Evolutionary conservation across 2,113 vertebrate genomes (phyloP), one percentile per base, ranked within the genome.

Genomic region (Uria lomvia): DNA sequence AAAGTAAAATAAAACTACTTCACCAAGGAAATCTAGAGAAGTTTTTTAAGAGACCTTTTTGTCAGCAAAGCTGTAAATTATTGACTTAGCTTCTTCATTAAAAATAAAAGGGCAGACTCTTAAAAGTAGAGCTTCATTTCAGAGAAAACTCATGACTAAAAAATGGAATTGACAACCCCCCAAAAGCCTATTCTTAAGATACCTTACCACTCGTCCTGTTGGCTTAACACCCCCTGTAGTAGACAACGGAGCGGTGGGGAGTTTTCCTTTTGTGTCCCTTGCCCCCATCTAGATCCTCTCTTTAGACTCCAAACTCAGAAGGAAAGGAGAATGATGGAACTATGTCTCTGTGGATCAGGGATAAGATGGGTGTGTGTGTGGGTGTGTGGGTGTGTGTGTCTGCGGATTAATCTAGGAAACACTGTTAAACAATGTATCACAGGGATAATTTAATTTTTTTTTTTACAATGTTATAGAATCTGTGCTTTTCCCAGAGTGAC

Each of bases 71-170:
- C 38, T 75, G 32, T 76, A 90, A 82, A 83, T 89, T 85, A 82
- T 79, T 91, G 66, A 91, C 66, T 56, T 81, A 36, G 22, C 26
- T 79, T 79, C 92, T 95, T 76, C 84, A 79, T 93, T 83, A 90
- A 86, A 88, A 92, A 83, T 88, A 73, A 79, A 95, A 94, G 53
- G 49, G 36, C 6, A 76, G 56, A 52, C 43, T 87, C 56, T 75
- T 84, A 73, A 58, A 85, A 66, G 40, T 13, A 40, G 45, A 75
- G 13, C 32, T 95, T 82, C 3, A 42, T 84, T 94, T 89, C 58
- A 79, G 85, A 77, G 38, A 15, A 92, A 79, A 8, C 15, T 23
- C n/a, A 15, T 62, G 42, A 47, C 53, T 87, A 8, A 95, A 93
- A 92, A 59, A 40, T 21, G 7, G 32, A 88, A 66, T 29, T 42